Evolutionary conservation across 2,113 vertebrate species (phyloP).

Genomic region (Grammomys surdaster): DNA sequence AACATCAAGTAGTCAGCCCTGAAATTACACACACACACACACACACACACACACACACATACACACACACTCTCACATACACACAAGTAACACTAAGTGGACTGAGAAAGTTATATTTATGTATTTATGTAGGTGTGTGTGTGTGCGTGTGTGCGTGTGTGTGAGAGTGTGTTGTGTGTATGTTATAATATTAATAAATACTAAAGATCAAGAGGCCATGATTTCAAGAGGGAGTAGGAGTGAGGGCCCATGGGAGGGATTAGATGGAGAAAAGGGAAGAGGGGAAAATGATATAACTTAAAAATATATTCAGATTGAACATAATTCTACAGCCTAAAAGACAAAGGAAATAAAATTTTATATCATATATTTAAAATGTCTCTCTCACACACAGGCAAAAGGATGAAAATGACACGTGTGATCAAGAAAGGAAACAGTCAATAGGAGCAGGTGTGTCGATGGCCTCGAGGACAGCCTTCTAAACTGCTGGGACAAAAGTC

Average conservation of each 20-base stretch:
- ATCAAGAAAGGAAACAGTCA: constrained; percentile 18
- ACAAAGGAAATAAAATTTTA: neutral
- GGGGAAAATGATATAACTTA: neutral
- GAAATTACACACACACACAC: neutral
- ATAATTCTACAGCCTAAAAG: neutral
- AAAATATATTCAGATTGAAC: neutral
- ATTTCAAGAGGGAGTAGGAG: neutral
- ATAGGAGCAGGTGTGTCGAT: neutral
- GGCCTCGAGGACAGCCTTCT: neutral
- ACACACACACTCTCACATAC: no score
- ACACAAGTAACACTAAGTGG: neutral
- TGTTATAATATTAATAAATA: neutral
- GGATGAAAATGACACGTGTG: neutral
- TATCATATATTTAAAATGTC: neutral
- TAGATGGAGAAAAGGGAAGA: neutral
- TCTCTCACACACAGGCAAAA: neutral
- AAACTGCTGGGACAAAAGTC: constrained; percentile 14
- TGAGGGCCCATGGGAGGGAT: neutral
- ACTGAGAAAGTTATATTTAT: neutral
- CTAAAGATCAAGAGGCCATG: neutral
- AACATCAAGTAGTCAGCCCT: neutral
- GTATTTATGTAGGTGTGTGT: neutral
- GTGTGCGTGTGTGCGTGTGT: neutral
- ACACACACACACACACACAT: no score
- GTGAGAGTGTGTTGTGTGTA: no score